Evolutionary conservation across 2,888 invertebrate genomes (phyloP).

Genomic region (Chromoteleia sp.): DNA sequence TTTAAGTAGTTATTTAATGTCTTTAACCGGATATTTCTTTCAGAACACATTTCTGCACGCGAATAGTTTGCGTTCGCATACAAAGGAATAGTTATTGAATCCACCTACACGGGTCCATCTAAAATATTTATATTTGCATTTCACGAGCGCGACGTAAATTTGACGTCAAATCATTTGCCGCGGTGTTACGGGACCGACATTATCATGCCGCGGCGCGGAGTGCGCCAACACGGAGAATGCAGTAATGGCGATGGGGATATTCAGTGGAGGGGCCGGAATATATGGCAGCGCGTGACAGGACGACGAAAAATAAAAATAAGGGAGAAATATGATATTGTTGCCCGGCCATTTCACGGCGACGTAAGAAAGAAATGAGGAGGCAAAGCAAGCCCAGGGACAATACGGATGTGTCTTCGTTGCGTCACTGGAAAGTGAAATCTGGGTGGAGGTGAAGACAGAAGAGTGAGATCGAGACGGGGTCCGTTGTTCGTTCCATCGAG

Average conservation of each 20-base stretch:
- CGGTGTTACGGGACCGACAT: slow-evolving; percentile 22
- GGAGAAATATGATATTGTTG: slow-evolving; percentile 80
- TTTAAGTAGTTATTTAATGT: too few species aligned
- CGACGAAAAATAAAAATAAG: slow-evolving; percentile 78
- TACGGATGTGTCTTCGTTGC: slow-evolving; percentile 60
- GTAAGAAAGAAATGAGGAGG: slow-evolving; percentile 57
- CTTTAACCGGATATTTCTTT: too few species aligned
- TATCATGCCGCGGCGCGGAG: slow-evolving; percentile 49
- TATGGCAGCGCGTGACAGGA: slow-evolving; percentile 78
- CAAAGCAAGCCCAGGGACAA: slow-evolving; percentile 48
- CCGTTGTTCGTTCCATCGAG: slow-evolving; percentile 23
- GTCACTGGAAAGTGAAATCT: slow-evolving; percentile 60
- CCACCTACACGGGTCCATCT: slow-evolving; percentile 24
- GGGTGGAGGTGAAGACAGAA: slow-evolving; percentile 29
- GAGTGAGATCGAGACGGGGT: slow-evolving; percentile 11
- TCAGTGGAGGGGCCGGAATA: slow-evolving; percentile 76
- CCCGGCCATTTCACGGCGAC: slow-evolving; percentile 76
- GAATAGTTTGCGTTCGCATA: too few species aligned
- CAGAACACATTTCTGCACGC: too few species aligned
- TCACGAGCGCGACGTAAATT: slow-evolving; percentile 36
- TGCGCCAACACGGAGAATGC: slow-evolving; percentile 55
- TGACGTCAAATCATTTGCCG: slow-evolving; percentile 55
- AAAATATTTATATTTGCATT: slow-evolving; percentile 58
- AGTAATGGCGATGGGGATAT: slow-evolving; percentile 69
- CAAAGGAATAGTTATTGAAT: too few species aligned